Evolutionary conservation across 2,888 invertebrate species (phyloP).

Genomic region (Papilio elwesi): DNA sequence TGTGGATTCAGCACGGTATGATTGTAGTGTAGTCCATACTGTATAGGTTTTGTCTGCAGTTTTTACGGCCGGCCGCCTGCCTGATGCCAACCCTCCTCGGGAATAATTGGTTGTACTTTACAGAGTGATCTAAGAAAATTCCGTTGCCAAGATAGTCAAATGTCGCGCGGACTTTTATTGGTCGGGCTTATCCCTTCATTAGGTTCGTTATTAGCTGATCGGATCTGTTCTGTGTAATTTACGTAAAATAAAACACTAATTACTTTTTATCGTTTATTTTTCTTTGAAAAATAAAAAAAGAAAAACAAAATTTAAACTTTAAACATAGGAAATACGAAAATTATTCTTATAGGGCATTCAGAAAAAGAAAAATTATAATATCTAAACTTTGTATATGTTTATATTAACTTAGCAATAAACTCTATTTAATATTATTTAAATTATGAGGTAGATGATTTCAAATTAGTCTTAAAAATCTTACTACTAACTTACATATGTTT

Average conservation of each 20-base stretch:
- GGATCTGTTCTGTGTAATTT: not conserved
- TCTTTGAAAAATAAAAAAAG: constrained; percentile 77
- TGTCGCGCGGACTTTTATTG: too few species aligned
- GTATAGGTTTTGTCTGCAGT: too few species aligned
- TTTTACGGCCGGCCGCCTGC: too few species aligned
- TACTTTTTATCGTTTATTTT: constrained; percentile 71
- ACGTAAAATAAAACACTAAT: constrained; percentile 50
- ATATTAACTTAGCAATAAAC: constrained; percentile 76
- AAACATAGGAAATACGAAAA: constrained; percentile 71
- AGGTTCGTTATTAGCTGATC: too few species aligned
- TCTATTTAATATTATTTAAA: constrained; percentile 76
- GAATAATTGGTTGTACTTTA: too few species aligned
- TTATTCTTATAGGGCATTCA: constrained; percentile 70
- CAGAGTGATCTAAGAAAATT: too few species aligned
- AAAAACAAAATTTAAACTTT: constrained; percentile 81
- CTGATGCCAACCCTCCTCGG: too few species aligned
- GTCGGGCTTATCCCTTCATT: too few species aligned
- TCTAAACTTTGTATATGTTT: constrained; percentile 77
- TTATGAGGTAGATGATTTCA: constrained; percentile 83
- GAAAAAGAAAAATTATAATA: constrained; percentile 65
- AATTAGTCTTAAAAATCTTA: constrained; percentile 78
- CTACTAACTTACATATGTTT: constrained; percentile 59
- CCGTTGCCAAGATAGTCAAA: too few species aligned
- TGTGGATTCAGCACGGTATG: too few species aligned
- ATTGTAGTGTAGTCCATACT: too few species aligned